Evolutionary conservation across 1,140 invertebrate species (phyloP).

Genomic region (Saxidomus purpurata): DNA sequence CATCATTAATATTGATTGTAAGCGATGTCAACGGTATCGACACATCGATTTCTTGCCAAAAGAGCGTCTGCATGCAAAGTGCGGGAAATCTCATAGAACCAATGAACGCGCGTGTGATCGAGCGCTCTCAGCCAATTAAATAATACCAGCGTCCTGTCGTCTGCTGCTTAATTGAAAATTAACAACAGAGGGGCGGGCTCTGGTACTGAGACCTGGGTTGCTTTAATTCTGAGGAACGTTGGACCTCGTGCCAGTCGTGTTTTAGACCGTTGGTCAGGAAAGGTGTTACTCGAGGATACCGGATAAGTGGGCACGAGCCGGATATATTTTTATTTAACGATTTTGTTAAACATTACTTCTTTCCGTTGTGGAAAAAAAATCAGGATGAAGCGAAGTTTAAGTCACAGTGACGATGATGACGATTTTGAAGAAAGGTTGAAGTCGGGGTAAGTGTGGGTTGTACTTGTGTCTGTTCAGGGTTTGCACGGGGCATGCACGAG

Average conservation of each 20-base stretch:
- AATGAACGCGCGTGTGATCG: constrained; percentile 57
- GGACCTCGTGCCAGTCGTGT: constrained; percentile 61
- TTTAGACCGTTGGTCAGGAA: constrained; percentile 71
- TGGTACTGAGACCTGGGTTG: constrained; percentile 10
- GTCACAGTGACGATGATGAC: constrained; percentile 86
- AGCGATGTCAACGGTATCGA: constrained; percentile 43
- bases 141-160: constrained; percentile 65
- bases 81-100: constrained; percentile 47
- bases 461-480: constrained; percentile 19
- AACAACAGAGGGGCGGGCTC: constrained; percentile 72
- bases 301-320: constrained; percentile 40
- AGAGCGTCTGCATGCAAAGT: constrained; percentile 41
- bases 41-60: constrained; percentile 61
- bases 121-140: constrained; percentile 74
- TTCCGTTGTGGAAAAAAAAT: background rate
- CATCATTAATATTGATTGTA: constrained; percentile 49
- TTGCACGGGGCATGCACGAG: constrained; percentile 44
- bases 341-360: constrained; percentile 39
- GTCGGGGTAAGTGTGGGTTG: constrained; percentile 84
- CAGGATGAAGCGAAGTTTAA: constrained; percentile 86
- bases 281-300: constrained; percentile 67
- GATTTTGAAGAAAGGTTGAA: constrained; percentile 86
- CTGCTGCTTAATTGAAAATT: constrained; percentile 67
- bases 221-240: constrained; percentile 58
- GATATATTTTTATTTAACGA: constrained; percentile 27